Base-by-base conservation (phyloP, 2,113 vertebrate species). In the Bostrychus sinensis region DNA sequence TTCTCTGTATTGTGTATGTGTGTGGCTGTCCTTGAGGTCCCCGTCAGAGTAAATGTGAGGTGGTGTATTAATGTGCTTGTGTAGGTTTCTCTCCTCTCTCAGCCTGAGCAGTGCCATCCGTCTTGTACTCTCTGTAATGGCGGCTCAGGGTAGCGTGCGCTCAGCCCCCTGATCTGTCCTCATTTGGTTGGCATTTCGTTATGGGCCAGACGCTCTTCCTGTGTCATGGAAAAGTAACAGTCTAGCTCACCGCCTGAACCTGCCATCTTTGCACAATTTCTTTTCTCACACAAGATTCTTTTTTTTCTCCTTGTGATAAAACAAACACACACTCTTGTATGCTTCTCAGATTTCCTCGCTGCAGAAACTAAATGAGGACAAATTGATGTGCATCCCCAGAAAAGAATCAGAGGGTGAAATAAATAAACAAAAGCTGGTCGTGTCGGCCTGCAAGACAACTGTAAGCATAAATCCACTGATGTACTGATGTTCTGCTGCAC, bases 141-240 rank as follows among this genome's bases (percentile, higher is more conserved):
- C 74, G 83, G 80, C 83, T 88, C 84, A 78, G 74, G 83, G 84
- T 85, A 81, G 82, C 84, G 90, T 66, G 66, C 13, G 70, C 73
- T 75, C 62, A 69, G 77, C 78, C 86, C 76, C 82, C 82, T 73
- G 78, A 92, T 93, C 89, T 69, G 88, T 92, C 88, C 88, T 92
- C 90, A 92, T 92, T 92, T 91, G 86, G 70, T 73, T 91, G 90
- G 84, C 91, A 89, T 89, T 90, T 91, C 57, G 86, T 91, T 91
- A 77, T 53, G 62, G 81, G 78, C 82, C 70, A 87, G 88, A 89
- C 79, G 75, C 76, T 86, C 86, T 88, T 88, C 75, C 86, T 72
- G 61, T 81, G 79, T 83, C 82, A 71, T 14, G 45, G 70, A 80
- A 32, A 66, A 80, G 79, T 70, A 85, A 59, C 70, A 86, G 80